Evolutionary conservation across 1,140 invertebrate genomes (phyloP), one percentile per base, ranked within the genome.

Genomic region (Plodia interpunctella): DNA sequence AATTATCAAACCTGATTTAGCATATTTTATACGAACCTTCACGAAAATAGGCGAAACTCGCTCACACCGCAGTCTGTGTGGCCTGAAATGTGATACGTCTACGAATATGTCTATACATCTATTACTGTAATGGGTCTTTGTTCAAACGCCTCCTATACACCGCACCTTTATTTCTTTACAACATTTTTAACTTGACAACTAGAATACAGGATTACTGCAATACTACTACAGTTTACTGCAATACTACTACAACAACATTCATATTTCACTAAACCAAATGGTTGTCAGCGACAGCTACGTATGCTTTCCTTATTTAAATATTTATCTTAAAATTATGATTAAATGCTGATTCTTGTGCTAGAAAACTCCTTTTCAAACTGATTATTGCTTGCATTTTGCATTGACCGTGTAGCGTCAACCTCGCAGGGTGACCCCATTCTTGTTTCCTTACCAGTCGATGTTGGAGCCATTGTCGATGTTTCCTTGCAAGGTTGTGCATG

Each of bases 401-500:
- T 78, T 78, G 72, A 73, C 73, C 73, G 68, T 51, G 62, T 63
- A 13, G 61, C 57, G 55, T 30, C 62, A 73, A 62, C 74, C 74
- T 74, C 66, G 68, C 62, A 35, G 44, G 55, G 35, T 71, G 83
- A 76, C 83, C 83, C 72, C 78, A 86, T 83, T 86, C 76, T 71
- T 68, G 57, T 59, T 68, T 74, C 80, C 79, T 76, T 86, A 77
- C 75, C 68, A 52, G 80, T 76, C 64, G 50, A 49, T 60, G 59
- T 63, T 65, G 65, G 57, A 73, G 57, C 60, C 70, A 74, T 79
- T 81, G 79, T 72, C 66, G 64, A 68, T 65, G 65, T 58, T 63
- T 57, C 59, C 58, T 59, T 53, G 49, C 68, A 72, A 79, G 70
- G 74, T 62, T 73, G 51, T 18, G 50, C 49, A 68, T 73, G 51